phyloP scores from a whole-genome alignment of 23 tunicate genomes.

The Ciona savignyi region DNA sequence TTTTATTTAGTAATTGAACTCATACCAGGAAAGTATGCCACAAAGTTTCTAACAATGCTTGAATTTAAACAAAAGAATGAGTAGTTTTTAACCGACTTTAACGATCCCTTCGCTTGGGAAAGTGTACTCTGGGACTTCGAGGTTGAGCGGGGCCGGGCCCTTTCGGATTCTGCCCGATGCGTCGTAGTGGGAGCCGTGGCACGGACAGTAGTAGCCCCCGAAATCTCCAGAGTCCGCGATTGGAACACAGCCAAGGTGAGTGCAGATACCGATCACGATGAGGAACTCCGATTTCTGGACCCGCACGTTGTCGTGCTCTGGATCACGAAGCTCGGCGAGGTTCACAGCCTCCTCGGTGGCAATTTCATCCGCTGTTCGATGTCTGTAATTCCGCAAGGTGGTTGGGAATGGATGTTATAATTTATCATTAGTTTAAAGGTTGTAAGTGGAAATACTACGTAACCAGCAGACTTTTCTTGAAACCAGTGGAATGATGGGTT shows the following conservation, averaged over 20 bases:
- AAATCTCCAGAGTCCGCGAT: constrained; percentile 92
- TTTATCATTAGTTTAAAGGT: too few relatives aligned
- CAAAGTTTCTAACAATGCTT: too few relatives aligned
- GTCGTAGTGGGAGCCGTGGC: constrained; percentile 96
- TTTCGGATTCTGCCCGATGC: constrained; percentile 84
- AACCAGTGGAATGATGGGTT: too few relatives aligned
- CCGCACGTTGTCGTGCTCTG: constrained; percentile 70
- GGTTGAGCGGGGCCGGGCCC: constrained; percentile 88
- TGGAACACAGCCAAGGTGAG: constrained; percentile 94
- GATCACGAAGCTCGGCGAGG: constrained; percentile 77
- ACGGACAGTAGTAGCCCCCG: constrained; percentile 98
- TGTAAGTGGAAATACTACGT: background rate
- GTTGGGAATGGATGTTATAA: too few relatives aligned
- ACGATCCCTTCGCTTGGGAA: constrained; percentile 49
- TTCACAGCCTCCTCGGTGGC: constrained; percentile 53
- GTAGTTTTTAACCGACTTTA: constrained; percentile 76
- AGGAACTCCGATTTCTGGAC: constrained; percentile 44
- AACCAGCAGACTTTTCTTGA: too few relatives aligned
- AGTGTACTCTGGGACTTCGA: constrained; percentile 69
- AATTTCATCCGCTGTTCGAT: constrained; percentile 83
- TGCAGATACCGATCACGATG: constrained; percentile 82
- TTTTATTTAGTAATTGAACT: too few relatives aligned
- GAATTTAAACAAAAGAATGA: too few relatives aligned
- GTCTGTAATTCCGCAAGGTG: too few relatives aligned
- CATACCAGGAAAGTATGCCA: too few relatives aligned